Conservation (phyloP, 1,140 invertebrate species). For the Yoshiicerus persimilis region DNA sequence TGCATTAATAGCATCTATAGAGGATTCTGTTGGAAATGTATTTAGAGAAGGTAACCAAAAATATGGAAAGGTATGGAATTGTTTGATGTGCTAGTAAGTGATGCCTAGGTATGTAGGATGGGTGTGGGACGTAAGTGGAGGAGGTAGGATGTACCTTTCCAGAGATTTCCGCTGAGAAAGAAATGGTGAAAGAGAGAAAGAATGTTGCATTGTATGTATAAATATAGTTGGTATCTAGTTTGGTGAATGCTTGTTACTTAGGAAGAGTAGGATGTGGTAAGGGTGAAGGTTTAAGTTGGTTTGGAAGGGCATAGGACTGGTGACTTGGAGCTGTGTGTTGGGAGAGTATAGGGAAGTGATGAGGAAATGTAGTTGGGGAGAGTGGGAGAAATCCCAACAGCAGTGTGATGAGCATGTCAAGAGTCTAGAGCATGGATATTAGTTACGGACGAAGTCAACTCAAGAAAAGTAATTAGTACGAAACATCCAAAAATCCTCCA, state of each 20-base stretch:
- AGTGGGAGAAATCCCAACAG: conserved; percentile 18
- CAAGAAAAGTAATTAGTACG: conserved; percentile 25
- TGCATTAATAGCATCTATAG: no score
- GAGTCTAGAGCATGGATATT: conserved; percentile 25
- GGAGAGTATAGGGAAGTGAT: not conserved
- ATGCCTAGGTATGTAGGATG: not conserved
- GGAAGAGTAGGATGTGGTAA: not conserved
- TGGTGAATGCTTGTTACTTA: not conserved
- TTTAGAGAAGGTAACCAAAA: not conserved
- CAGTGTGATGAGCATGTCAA: conserved; percentile 16
- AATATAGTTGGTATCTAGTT: not conserved
- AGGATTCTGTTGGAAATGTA: not conserved
- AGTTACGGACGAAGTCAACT: conserved; percentile 16
- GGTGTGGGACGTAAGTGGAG: not conserved
- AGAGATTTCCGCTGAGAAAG: not conserved
- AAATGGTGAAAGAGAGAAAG: not conserved
- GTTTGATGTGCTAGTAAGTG: not conserved
- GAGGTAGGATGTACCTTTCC: not conserved
- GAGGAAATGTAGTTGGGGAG: not conserved
- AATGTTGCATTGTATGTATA: not conserved
- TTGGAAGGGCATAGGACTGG: not conserved
- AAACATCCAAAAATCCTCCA: conserved; percentile 27
- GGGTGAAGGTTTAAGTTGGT: not conserved
- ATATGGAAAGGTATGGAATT: not conserved
- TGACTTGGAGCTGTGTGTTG: not conserved